Evolutionary conservation across 2,113 vertebrate species (phyloP).

Genomic region (Perccottus glenii): DNA sequence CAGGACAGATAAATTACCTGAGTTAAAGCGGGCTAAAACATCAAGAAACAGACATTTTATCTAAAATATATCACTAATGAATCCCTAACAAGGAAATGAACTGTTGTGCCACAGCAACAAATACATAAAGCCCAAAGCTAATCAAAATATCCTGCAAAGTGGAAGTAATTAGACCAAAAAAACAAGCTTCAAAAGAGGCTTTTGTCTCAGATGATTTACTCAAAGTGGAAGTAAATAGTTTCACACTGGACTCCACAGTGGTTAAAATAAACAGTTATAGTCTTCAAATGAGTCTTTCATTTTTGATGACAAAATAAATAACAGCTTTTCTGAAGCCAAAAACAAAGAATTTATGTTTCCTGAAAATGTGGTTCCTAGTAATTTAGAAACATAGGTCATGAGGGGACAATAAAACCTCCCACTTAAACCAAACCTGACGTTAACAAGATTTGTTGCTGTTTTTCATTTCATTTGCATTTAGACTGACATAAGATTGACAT

Average conservation of each 20-base stretch:
- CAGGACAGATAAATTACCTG: too few species aligned
- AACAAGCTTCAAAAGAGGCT: not conserved
- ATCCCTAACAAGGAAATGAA: too few species aligned
- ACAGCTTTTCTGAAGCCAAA: constrained; percentile 15
- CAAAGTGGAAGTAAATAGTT: not conserved
- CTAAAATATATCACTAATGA: not conserved
- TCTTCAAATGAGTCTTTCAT: constrained; percentile 6
- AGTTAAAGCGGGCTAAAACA: too few species aligned
- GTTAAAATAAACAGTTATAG: not conserved
- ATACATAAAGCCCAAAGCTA: constrained; percentile 1
- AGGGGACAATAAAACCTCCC: constrained; percentile 20
- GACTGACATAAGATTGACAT: too few species aligned
- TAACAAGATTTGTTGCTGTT: not conserved
- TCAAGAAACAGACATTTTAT: too few species aligned
- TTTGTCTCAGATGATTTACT: not conserved
- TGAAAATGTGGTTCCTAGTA: constrained; percentile 9
- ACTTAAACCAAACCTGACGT: constrained; percentile 20
- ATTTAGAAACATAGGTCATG: not conserved
- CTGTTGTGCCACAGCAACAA: not conserved
- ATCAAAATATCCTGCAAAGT: not conserved
- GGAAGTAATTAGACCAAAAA: not conserved
- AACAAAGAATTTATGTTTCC: constrained; percentile 16
- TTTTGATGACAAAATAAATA: constrained; percentile 3
- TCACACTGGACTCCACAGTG: not conserved
- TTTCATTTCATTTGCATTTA: not conserved